phyloP scores from a whole-genome alignment of 2,888 invertebrate species.

The Archaeoteleia sp. region DNA sequence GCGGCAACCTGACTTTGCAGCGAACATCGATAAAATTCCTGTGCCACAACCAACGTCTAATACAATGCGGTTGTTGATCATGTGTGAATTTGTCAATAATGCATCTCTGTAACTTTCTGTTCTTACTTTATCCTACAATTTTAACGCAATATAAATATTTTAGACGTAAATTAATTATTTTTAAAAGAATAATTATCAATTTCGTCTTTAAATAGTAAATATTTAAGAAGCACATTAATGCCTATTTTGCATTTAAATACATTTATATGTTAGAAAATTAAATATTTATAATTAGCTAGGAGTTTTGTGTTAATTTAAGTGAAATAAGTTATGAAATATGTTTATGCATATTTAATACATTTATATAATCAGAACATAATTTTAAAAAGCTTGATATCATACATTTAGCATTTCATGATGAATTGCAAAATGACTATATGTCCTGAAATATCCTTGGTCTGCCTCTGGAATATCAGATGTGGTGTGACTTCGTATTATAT shows the following conservation, averaged over 20 bases:
- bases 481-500: constrained; percentile 65
- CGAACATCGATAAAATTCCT: constrained; percentile 98
- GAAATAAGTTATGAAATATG: neutral
- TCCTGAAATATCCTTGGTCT: constrained; percentile 87
- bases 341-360: too few species aligned
- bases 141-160: constrained; percentile 27
- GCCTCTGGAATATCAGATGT: constrained; percentile 76
- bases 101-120: constrained; percentile 92
- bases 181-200: too few species aligned
- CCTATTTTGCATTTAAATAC: too few species aligned
- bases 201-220: too few species aligned
- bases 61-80: constrained; percentile 85
- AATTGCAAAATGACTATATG: constrained; percentile 93
- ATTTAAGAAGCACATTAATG: too few species aligned
- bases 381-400: constrained; percentile 60
- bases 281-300: too few species aligned
- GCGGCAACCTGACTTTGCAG: constrained; percentile 93
- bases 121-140: constrained; percentile 83
- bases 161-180: too few species aligned
- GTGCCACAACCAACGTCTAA: constrained; percentile 99
- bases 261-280: too few species aligned
- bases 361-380: too few species aligned
- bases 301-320: too few species aligned
- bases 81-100: constrained; percentile 83
- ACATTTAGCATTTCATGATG: constrained; percentile 96